Evolutionary conservation across 2,888 invertebrate genomes (phyloP), one percentile per base, ranked within the genome.

Genomic region (Spodoptera exigua): DNA sequence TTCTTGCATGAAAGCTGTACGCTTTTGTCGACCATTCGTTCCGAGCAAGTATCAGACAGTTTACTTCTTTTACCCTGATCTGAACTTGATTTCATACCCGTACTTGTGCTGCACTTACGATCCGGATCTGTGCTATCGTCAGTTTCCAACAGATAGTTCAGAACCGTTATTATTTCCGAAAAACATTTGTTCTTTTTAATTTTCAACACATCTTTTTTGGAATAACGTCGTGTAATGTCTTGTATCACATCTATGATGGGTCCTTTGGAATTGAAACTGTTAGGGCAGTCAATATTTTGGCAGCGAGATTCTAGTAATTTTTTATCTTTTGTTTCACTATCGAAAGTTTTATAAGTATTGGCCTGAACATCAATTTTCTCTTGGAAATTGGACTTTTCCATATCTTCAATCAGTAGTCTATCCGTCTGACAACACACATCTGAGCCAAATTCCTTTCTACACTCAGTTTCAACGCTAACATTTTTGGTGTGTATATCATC

Each of bases 141-240:
- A 10, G 93, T 94, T 62, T 93, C 92, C 41, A 94, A 80, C 27
- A 94, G 84, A 70, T 93, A 92, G 58, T 89, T 91, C 12, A 94
- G 77, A 34, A 92, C 84, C 17, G 85, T 80, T 54, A 94, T 84
- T 16, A 94, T 92, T 77, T 93, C 94, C 61, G 88, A 89, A 37
- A 90, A 92, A 71, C 92, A 91, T 79, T 92, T 93, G 64, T 89
- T 93, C 55, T 87, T 87, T 64, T 87, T 89, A 40, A 66, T 80
- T 60, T 86, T 91, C 41, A 84, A 86, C 18, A 85, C 66, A 37
- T 90, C 88, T 39, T 82, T 84, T 78, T 94, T 94, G 0, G 91
- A 84, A 74, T 91, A 94, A n/a, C 90, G 89, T 62, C 85, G 88
- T 14, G 93, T 94, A 43, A 94, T 92, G 56, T 87, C 89, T 78